These are phyloP conservation scores for Drosophila putrida DNA, from an alignment of 2,888 invertebrate species.

Conservation along the genomic window DNA sequence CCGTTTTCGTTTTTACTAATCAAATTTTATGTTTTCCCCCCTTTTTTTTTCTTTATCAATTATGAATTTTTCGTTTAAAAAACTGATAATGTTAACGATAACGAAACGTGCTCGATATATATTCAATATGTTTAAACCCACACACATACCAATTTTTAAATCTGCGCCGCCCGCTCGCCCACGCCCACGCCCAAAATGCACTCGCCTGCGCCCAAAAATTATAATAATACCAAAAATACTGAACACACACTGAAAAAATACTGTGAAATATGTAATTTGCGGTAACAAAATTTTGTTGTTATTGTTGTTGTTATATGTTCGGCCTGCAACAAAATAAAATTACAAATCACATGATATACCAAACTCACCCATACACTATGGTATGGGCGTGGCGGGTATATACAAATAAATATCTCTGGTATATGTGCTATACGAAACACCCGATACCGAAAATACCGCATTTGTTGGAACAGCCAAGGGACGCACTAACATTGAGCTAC, in stretches of 20 bases:
- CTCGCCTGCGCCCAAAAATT: slow-evolving; percentile 66
- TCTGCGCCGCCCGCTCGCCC: slow-evolving; percentile 63
- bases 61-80: slow-evolving; percentile 46
- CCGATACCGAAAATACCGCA: slow-evolving; percentile 34
- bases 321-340: slow-evolving; percentile 55
- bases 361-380: slow-evolving; percentile 24
- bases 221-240: slow-evolving; percentile 40
- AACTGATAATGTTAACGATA: slow-evolving; percentile 84
- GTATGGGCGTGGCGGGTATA: slow-evolving; percentile 24
- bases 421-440: slow-evolving; percentile 11
- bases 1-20: slow-evolving; percentile 76
- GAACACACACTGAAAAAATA: slow-evolving; percentile 35
- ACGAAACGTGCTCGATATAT: slow-evolving; percentile 73
- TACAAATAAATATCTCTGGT: slow-evolving; percentile 29
- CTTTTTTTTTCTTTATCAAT: slow-evolving; percentile 63
- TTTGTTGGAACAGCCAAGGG: slow-evolving; percentile 93
- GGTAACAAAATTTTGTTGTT: slow-evolving; percentile 77
- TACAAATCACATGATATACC: slow-evolving; percentile 18
- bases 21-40: slow-evolving; percentile 68
- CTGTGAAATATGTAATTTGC: slow-evolving; percentile 56
- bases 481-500: slow-evolving; percentile 99
- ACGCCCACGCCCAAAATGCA: slow-evolving; percentile 59
- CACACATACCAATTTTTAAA: slow-evolving; percentile 21
- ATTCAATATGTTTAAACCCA: slow-evolving; percentile 17
- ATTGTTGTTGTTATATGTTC: slow-evolving; percentile 77